phyloP scores from a whole-genome alignment of 2,797 vertebrate genomes.

The Pelodytes ibericus region DNA sequence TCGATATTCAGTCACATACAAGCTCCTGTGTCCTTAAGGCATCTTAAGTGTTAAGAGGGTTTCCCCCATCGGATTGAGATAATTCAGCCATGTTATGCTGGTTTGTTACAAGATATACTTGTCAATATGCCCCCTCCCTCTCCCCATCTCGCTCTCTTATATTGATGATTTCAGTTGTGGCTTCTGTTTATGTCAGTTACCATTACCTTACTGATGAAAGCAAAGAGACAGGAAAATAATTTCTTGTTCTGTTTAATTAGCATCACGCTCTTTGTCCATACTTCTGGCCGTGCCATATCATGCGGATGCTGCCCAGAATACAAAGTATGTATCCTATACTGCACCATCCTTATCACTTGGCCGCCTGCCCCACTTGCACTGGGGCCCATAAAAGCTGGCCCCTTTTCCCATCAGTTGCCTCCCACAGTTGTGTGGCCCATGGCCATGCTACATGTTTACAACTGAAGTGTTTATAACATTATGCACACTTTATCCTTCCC shows the following conservation, averaged over 20 bases:
- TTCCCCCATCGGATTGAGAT: not conserved
- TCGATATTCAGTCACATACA: too few relatives aligned
- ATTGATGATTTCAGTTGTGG: slow-evolving; percentile 1
- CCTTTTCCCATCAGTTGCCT: too few relatives aligned
- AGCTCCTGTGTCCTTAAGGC: too few relatives aligned
- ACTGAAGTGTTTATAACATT: too few relatives aligned
- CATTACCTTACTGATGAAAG: slow-evolving; percentile 19
- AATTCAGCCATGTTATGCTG: not conserved
- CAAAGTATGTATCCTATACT: not conserved
- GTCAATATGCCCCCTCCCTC: not conserved
- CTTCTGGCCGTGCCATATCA: not conserved
- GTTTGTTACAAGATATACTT: not conserved
- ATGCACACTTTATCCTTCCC: too few relatives aligned
- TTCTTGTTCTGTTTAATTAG: slow-evolving; percentile 2
- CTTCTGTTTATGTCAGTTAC: not conserved
- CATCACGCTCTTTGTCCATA: not conserved
- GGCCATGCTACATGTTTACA: too few relatives aligned
- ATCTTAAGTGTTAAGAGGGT: not conserved
- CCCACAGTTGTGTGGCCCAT: too few relatives aligned
- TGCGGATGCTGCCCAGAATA: not conserved
- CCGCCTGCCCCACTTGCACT: too few relatives aligned
- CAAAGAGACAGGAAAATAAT: not conserved
- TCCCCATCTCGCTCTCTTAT: not conserved
- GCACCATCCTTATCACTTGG: too few relatives aligned
- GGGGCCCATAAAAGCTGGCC: too few relatives aligned